Evolutionary conservation across 1,140 invertebrate genomes (phyloP), one percentile per base, ranked within the genome.

Genomic region (Hylaeus anthracinus): DNA sequence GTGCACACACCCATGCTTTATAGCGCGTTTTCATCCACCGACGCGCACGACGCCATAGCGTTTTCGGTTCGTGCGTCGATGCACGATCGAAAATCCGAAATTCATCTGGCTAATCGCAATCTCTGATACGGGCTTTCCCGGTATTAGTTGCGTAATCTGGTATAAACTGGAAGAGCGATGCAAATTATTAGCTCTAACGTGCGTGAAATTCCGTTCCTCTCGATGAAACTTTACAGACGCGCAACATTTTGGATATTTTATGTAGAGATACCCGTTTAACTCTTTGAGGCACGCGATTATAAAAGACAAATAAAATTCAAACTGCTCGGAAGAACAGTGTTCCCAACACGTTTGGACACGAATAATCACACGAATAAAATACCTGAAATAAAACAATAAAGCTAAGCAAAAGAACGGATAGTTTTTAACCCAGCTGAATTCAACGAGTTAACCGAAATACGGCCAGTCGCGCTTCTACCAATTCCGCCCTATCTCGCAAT

Each of bases 111-210:
- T 73, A 64, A 79, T 65, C 77, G 58, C 37, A 15, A 72, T 15
- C 41, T 55, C 69, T 48, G 48, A 61, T 64, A 72, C 69, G 10
- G 6, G 26, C 26, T 41, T 37, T 6, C 1, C 41, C 51, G 61
- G 53, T 26, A 66, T 79, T 73, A 73, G 51, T 58, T 6, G 41
- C 70, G 70, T 79, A 79, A 79, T 73, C 77, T 48, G 61, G 66
- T 79, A 58, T 79, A 56, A 73, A 66, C 71, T 8, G 9, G 51
- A 9, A 9, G 39, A 9, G 48, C 1, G n/a, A 5, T 51, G 51
- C 51, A 45, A 73, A 79, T 67, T 67, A 67, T 51, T 67, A 67
- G n/a, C 9, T 26, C 8, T 3, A 9, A 3, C 45, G n/a, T 2
- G n/a, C 45, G 9, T 12, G 39, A 43, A 64, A 64, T 64, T 64